These are phyloP conservation scores for Periophthalmodon schlosseri DNA, from an alignment of 2,113 vertebrate species.

Conservation along the genomic window DNA sequence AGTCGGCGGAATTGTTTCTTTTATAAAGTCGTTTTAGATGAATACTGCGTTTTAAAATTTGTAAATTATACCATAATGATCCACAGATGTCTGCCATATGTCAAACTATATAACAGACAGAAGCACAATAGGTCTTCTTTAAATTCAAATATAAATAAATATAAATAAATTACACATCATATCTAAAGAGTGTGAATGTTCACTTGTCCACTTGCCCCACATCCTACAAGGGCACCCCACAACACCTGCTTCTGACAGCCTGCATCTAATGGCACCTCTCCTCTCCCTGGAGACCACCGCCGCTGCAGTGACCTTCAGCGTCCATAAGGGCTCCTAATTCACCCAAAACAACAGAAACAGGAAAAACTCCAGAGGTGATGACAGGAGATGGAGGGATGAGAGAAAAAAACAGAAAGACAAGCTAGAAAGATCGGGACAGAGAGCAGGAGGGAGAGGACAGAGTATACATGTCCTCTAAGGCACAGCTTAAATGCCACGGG, in stretches of 20 bases:
- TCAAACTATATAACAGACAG: too few relatives aligned
- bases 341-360: conserved; percentile 12
- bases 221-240: conserved; percentile 20
- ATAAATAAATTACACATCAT: not conserved
- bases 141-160: not conserved
- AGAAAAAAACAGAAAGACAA: conserved; percentile 45
- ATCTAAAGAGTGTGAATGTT: not conserved
- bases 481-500: conserved; percentile 67
- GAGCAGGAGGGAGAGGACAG: conserved; percentile 40
- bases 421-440: conserved; percentile 31
- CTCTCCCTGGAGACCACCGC: conserved; percentile 19
- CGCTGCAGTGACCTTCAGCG: conserved; percentile 56
- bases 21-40: too few relatives aligned
- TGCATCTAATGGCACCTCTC: conserved; percentile 28
- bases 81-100: too few relatives aligned
- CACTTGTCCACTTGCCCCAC: not conserved
- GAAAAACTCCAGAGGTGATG: conserved; percentile 27
- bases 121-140: too few relatives aligned
- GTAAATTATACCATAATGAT: too few relatives aligned
- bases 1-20: too few relatives aligned
- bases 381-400: conserved; percentile 56
- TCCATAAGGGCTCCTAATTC: conserved; percentile 11
- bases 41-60: too few relatives aligned
- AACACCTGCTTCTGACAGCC: conserved; percentile 11
- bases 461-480: conserved; percentile 67